Percentiles rank a stretch among this genome's conserved stretches.
phyloP scores from a whole-genome alignment of 2,888 invertebrate genomes.

The Desoria tigrina region DNA sequence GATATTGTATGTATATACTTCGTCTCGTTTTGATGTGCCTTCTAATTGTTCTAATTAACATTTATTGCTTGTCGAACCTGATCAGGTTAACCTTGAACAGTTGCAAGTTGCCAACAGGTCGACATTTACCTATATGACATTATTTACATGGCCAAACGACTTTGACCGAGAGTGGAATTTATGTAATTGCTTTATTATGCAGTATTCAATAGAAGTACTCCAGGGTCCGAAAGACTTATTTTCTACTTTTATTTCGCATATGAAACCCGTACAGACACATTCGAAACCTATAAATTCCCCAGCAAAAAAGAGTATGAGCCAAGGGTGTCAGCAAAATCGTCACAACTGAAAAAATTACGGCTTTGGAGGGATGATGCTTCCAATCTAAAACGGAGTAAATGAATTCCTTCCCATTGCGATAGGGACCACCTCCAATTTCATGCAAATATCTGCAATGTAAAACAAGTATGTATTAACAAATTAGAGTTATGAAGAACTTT shows the following conservation, averaged over 20 bases:
- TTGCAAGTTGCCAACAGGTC: too few relatives aligned
- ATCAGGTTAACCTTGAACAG: too few relatives aligned
- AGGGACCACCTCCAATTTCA: constrained; percentile 30
- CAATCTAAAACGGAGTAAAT: constrained; percentile 40
- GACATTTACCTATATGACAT: too few relatives aligned
- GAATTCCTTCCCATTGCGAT: constrained; percentile 31
- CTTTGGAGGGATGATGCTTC: constrained; percentile 26
- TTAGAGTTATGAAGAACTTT: constrained; percentile 2
- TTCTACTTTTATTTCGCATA: background rate
- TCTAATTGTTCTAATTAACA: too few relatives aligned
- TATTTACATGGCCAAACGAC: too few relatives aligned
- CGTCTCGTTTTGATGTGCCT: too few relatives aligned
- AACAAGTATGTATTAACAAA: background rate
- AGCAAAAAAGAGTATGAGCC: constrained; percentile 30
- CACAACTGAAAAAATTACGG: constrained; percentile 9
- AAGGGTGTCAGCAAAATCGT: constrained; percentile 24
- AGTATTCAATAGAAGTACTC: too few relatives aligned
- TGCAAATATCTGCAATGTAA: constrained; percentile 28
- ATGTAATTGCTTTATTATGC: too few relatives aligned
- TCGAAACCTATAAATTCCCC: constrained; percentile 25
- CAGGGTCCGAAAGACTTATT: too few relatives aligned
- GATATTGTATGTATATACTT: too few relatives aligned
- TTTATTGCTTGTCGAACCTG: too few relatives aligned
- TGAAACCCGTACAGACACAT: constrained; percentile 11
- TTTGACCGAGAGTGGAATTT: too few relatives aligned